Conservation (phyloP, 1,140 invertebrate species). For the Pomacea maculata region DNA sequence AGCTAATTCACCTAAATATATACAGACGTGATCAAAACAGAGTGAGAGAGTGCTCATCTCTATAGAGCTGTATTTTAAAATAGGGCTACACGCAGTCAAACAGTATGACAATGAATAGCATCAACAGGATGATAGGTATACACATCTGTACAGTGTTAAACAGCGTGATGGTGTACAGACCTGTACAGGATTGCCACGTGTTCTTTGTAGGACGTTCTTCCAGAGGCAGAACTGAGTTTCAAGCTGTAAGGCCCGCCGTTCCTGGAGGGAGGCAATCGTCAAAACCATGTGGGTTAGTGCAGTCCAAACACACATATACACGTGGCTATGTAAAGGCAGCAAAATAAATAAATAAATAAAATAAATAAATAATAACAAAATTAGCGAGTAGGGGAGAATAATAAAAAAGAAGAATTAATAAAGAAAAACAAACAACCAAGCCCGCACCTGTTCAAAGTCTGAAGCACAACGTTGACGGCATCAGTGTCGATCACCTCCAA, state of each 20-base stretch:
- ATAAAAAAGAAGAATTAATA: not conserved
- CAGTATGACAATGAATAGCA: no score
- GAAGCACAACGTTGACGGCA: not conserved
- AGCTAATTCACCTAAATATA: no score
- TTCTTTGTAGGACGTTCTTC: constrained; percentile 23
- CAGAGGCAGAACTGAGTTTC: constrained; percentile 5
- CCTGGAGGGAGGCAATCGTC: not conserved
- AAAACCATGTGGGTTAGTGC: not conserved
- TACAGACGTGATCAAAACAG: no score
- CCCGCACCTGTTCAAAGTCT: constrained; percentile 9
- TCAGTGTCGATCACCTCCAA: constrained; percentile 6
- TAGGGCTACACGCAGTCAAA: no score
- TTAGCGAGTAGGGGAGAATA: not conserved
- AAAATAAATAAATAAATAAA: no score
- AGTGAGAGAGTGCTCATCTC: no score
- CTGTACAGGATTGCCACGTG: constrained; percentile 25
- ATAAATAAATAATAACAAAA: not conserved
- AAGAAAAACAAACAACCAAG: not conserved
- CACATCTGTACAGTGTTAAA: no score
- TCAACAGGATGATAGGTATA: no score
- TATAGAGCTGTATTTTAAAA: no score
- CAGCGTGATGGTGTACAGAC: not conserved
- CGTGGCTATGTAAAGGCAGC: no score
- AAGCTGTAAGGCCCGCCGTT: constrained; percentile 1
- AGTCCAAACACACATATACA: not conserved